Conservation (phyloP, 2,888 invertebrate genomes). For the Caenorhabditis panamensis region DNA sequence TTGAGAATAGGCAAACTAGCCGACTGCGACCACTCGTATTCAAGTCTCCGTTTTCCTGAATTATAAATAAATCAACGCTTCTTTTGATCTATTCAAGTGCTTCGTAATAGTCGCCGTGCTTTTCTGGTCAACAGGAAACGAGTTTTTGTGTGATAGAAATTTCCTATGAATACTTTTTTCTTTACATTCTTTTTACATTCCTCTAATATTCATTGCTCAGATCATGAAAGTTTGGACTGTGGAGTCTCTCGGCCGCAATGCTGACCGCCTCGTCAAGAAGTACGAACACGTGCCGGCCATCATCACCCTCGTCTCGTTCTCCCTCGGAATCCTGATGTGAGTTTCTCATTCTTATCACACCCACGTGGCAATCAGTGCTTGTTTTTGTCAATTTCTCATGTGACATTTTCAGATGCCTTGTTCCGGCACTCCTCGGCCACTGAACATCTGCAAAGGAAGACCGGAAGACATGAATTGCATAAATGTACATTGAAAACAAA, state of each 20-base stretch:
- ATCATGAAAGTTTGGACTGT: slow-evolving; percentile 24
- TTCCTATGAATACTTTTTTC: too few species aligned
- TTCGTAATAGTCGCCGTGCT: not conserved
- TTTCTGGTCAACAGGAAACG: not conserved
- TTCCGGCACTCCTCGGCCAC: not conserved
- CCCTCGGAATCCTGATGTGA: slow-evolving; percentile 38
- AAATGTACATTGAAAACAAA: slow-evolving; percentile 7
- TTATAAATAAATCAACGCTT: not conserved
- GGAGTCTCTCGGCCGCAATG: slow-evolving; percentile 40
- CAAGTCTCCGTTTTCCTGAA: not conserved
- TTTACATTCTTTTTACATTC: too few species aligned
- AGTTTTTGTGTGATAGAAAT: too few species aligned
- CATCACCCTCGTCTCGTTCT: slow-evolving; percentile 24
- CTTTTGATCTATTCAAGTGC: not conserved
- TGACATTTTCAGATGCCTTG: not conserved
- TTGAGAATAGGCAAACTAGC: too few species aligned
- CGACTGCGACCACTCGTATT: not conserved
- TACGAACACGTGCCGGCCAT: slow-evolving; percentile 47
- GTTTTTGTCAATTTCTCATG: not conserved
- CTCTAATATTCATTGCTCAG: not conserved
- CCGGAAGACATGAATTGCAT: not conserved
- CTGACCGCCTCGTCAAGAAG: slow-evolving; percentile 51
- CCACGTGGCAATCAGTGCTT: not conserved
- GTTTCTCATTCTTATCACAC: slow-evolving; percentile 9
- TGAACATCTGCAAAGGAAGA: not conserved